Evolutionary conservation across 2,888 invertebrate species (phyloP).

Genomic region (Drosophila cognata): DNA sequence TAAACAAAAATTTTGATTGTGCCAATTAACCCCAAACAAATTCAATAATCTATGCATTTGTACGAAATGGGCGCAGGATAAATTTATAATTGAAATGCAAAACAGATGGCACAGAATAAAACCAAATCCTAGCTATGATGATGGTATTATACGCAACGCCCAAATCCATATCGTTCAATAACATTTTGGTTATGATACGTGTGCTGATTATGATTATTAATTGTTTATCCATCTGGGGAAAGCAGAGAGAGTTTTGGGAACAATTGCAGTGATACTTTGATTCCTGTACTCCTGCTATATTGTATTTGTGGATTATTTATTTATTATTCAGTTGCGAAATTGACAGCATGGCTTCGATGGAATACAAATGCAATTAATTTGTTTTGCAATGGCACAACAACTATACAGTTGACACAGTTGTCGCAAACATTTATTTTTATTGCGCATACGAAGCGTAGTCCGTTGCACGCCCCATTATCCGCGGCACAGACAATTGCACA

Average conservation of each 20-base stretch:
- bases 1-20: not conserved
- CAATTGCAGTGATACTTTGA: not conserved
- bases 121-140: not conserved
- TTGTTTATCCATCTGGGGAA: too few relatives aligned
- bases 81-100: constrained; percentile 1
- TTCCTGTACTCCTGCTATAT: not conserved
- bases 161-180: not conserved
- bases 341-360: not conserved
- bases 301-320: constrained; percentile 6
- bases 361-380: constrained; percentile 45
- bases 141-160: too few relatives aligned
- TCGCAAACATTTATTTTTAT: constrained; percentile 12
- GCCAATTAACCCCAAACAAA: not conserved
- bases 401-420: not conserved
- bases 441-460: constrained; percentile 15
- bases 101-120: not conserved
- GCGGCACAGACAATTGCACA: constrained; percentile 7
- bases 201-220: not conserved
- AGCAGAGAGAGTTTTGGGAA: not conserved
- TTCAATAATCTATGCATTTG: constrained; percentile 1
- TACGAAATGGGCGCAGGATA: not conserved
- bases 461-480: not conserved
- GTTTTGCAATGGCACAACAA: constrained; percentile 15
- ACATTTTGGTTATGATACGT: not conserved
- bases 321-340: constrained; percentile 11